Base-by-base conservation (phyloP, 1,140 invertebrate species). In the Brachionus manjavacas region DNA sequence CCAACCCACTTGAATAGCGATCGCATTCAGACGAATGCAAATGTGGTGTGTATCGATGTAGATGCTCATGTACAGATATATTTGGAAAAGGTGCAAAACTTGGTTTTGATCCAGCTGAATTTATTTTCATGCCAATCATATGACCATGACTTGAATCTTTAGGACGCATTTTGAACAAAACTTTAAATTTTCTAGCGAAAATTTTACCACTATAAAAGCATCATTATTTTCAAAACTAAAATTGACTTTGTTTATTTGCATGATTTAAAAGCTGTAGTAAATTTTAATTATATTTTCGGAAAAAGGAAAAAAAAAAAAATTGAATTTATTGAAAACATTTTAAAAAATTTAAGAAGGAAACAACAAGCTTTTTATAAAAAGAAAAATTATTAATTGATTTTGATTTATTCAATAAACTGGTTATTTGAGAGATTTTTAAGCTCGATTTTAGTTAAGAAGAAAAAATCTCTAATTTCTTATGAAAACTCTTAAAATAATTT, bases 1-100 rank as follows among this genome's bases (percentile, higher is more conserved):
- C 72, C 20, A 76, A 16, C 0, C 72, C 72, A 23, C 72, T 76
- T 7, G 43, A 23, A 76, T 14, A 76, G 8, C 72, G 39, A 4
- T 76, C 72, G 25, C 72, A 76, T 25, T 76, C 72, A 9, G 14
- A 7, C 23, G 39, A 25, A 76, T 76, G 72, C 39, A 76, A 76
- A 76, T 76, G 72, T 23, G 72, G 72, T 46, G 72, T 76, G 41
- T 46, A 76, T 11, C 72, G 43, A 76, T 76, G 72, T 20, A 20
- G 9, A 49, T 76, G 72, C 16, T 76, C 72, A 25, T 76, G 72
- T 9, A 46, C 20, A 20, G 9, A 16, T 20, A 16, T n/a, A 49
- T 20, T 49, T 12, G 16, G 7, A 25, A 25, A 76, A 46, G 72
- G 72, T 16, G 72, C 23, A 46, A 46, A 76, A 23, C 72, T 76